Percentiles rank a stretch among this genome's conserved stretches.
These are phyloP conservation scores for Melieria crassipennis DNA, from an alignment of 2,888 invertebrate genomes.

Conservation along the genomic window DNA sequence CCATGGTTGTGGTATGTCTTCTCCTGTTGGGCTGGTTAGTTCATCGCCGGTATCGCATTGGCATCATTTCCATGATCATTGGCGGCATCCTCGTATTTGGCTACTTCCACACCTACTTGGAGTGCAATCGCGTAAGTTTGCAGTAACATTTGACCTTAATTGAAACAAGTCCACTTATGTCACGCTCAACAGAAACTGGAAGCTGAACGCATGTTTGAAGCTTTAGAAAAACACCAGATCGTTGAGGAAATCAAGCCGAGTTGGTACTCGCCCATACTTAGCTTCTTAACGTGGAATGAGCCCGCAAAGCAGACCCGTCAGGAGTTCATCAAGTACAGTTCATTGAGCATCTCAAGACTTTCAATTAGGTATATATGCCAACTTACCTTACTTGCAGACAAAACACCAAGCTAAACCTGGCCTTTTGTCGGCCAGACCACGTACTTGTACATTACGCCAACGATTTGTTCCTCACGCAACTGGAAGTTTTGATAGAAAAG, in stretches of 20 bases:
- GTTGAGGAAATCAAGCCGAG: constrained; percentile 13
- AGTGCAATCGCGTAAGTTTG: constrained; percentile 57
- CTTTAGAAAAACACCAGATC: constrained; percentile 41
- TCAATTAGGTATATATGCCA: background rate
- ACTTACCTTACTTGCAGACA: constrained; percentile 44
- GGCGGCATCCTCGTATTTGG: constrained; percentile 49
- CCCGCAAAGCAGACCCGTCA: constrained; percentile 37
- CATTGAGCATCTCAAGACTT: constrained; percentile 24
- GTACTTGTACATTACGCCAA: constrained; percentile 57
- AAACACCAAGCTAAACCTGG: constrained; percentile 48
- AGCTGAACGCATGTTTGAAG: constrained; percentile 49
- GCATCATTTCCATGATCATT: constrained; percentile 42
- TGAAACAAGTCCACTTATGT: background rate
- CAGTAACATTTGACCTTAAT: background rate
- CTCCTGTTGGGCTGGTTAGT: constrained; percentile 46
- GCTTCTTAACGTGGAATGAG: constrained; percentile 36
- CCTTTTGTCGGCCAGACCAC: constrained; percentile 60
- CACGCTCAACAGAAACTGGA: constrained; percentile 51
- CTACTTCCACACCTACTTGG: constrained; percentile 56
- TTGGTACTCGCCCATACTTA: constrained; percentile 40
- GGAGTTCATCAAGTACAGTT: constrained; percentile 43
- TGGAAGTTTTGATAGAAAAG: constrained; percentile 53
- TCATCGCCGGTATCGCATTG: constrained; percentile 46
- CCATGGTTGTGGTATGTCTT: constrained; percentile 39
- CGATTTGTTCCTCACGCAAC: constrained; percentile 56